A percentile compares a stretch with the other conserved stretches of the same genome.
phyloP scores from a whole-genome alignment of 2,113 vertebrate genomes.

The Ceuthmochares aereus region DNA sequence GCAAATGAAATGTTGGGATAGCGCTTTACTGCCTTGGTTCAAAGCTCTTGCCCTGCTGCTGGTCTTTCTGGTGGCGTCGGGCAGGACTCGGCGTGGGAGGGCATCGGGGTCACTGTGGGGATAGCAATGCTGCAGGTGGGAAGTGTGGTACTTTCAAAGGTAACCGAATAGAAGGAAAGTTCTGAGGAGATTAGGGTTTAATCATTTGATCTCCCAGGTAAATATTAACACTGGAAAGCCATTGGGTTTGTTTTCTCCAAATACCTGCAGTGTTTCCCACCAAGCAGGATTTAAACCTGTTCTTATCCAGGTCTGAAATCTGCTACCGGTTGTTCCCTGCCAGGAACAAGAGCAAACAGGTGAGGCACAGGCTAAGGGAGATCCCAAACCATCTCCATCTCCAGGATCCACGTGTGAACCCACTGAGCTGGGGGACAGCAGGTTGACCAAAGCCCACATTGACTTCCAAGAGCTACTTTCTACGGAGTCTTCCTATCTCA shows the following conservation, averaged over 20 bases:
- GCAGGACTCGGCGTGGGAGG: background rate
- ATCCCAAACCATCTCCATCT: background rate
- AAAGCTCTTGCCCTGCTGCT: background rate
- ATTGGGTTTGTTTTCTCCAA: background rate
- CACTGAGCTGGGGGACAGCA: accelerated
- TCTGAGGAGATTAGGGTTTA: background rate
- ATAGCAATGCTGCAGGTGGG: background rate
- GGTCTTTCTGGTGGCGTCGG: background rate
- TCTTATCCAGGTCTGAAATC: background rate
- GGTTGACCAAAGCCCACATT: accelerated
- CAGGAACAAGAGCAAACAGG: background rate
- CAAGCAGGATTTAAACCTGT: background rate
- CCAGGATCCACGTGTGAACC: accelerated
- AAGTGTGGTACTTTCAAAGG: background rate
- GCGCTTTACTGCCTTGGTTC: background rate
- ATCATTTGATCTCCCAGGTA: constrained; percentile 15
- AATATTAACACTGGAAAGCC: background rate
- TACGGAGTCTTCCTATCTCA: no score
- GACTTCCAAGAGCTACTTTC: no score
- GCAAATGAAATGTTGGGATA: accelerated
- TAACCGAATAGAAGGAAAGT: background rate
- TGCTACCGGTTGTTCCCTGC: background rate
- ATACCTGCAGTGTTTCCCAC: background rate
- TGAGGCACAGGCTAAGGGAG: background rate
- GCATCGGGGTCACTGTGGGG: accelerated